Base-by-base conservation (phyloP, 2,888 invertebrate species). In the Actias luna region DNA sequence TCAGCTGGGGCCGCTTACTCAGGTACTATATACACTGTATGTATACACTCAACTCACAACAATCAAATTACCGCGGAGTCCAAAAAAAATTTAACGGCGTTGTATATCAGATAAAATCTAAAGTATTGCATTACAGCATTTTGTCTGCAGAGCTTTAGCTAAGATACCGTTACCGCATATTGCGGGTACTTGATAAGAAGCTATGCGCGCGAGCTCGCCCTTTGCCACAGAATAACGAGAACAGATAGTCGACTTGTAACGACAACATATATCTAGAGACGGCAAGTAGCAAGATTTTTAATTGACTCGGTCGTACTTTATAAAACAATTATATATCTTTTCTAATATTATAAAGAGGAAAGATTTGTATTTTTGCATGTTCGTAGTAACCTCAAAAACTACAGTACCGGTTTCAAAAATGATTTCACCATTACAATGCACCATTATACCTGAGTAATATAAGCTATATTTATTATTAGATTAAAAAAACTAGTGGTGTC, bases 121-220 rank as follows among this genome's bases (percentile, higher is more conserved):
- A 50, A 25, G 25, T 50, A 50, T 50, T 25, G 25, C 46, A 25
- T 50, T 25, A 50, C 46, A 25, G 25, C 22, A 50, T 25, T 50
- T 25, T 25, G 12, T 50, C 25, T 25, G 46, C 22, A 25, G 46
- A 50, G 46, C 22, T 50, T 50, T 50, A 22, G 46, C 25, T 12
- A 16, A 10, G 12, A 22, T 55, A 55, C 55, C 55, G 55, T 55
- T 55, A 55, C n/a, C n/a, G 29, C n/a, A 8, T n/a, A 55, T 55
- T 55, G 55, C 55, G 29, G 8, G n/a, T n/a, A 14, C 29, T 55
- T 55, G 55, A 55, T 55, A 55, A 55, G 29, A 55, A 22, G 46
- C 29, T 29, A 18, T 55, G 55, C 18, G 55, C 55, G 29, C 29
- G 55, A 29, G 46, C 36, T 50, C 22, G 22, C 58, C 58, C 36